Conservation (phyloP, 2,113 vertebrate genomes). For the Stegastes partitus region DNA sequence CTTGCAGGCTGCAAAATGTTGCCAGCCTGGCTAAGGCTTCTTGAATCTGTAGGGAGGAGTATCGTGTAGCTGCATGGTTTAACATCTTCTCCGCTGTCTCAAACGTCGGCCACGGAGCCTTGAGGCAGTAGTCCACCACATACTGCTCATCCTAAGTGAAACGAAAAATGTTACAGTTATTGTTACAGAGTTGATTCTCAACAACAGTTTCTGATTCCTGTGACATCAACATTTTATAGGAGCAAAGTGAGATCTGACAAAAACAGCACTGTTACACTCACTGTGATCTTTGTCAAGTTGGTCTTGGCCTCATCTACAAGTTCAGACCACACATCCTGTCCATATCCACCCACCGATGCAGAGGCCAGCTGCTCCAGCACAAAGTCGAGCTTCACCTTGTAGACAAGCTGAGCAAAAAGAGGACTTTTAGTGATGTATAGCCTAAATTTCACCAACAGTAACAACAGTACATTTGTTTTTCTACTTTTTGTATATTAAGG, state of each 20-base stretch:
- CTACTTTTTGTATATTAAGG: not conserved
- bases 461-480: not conserved
- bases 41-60: constrained; percentile 85
- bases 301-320: constrained; percentile 91
- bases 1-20: constrained; percentile 92
- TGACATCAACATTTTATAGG: not conserved
- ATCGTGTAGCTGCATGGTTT: constrained; percentile 84
- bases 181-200: no score
- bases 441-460: not conserved
- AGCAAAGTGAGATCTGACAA: not conserved
- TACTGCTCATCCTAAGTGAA: constrained; percentile 90
- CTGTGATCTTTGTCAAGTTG: constrained; percentile 93
- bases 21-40: constrained; percentile 91
- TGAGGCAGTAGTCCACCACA: constrained; percentile 94
- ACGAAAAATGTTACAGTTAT: not conserved
- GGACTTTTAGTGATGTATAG: not conserved
- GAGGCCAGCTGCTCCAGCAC: constrained; percentile 92
- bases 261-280: constrained; percentile 52
- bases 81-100: constrained; percentile 94
- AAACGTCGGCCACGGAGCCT: constrained; percentile 92
- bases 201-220: no score
- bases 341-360: constrained; percentile 80
- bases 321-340: constrained; percentile 83
- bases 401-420: constrained; percentile 88
- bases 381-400: constrained; percentile 94